Conservation (phyloP, 2,797 vertebrate species). For the Pipistrellus kuhlii region DNA sequence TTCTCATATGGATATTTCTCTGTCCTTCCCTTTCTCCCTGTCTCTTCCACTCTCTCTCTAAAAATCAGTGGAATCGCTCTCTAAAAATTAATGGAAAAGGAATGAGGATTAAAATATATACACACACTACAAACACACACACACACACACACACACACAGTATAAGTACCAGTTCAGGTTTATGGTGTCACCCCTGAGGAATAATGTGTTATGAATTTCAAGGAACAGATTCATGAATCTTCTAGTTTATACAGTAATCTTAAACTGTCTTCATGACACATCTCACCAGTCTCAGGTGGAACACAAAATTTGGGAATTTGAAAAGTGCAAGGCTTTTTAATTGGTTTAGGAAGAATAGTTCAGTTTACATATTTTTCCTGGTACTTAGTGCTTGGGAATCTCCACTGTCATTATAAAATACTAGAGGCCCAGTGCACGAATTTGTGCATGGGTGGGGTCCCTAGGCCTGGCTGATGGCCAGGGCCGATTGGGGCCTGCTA, state of each 20-base stretch:
- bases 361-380: slow-evolving; percentile 38
- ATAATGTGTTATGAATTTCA: slow-evolving; percentile 45
- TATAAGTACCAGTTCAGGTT: slow-evolving; percentile 74
- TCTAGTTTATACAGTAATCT: slow-evolving; percentile 19
- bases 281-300: not conserved
- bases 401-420: slow-evolving; percentile 9
- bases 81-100: too few relatives aligned
- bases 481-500: too few relatives aligned
- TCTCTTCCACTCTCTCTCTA: too few relatives aligned
- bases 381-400: not conserved
- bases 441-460: too few relatives aligned
- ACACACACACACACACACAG: not conserved
- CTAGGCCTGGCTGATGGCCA: too few relatives aligned
- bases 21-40: too few relatives aligned
- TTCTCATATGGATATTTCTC: too few relatives aligned
- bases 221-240: slow-evolving; percentile 58
- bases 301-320: slow-evolving; percentile 9
- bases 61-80: too few relatives aligned
- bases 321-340: slow-evolving; percentile 42
- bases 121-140: too few relatives aligned
- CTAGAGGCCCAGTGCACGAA: too few relatives aligned
- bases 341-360: not conserved
- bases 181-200: slow-evolving; percentile 70
- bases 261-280: slow-evolving; percentile 4
- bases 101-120: too few relatives aligned